Evolutionary conservation across 2,797 vertebrate species (phyloP), one percentile per base, ranked within the genome.

Genomic region (Arrhamphus sclerolepis): DNA sequence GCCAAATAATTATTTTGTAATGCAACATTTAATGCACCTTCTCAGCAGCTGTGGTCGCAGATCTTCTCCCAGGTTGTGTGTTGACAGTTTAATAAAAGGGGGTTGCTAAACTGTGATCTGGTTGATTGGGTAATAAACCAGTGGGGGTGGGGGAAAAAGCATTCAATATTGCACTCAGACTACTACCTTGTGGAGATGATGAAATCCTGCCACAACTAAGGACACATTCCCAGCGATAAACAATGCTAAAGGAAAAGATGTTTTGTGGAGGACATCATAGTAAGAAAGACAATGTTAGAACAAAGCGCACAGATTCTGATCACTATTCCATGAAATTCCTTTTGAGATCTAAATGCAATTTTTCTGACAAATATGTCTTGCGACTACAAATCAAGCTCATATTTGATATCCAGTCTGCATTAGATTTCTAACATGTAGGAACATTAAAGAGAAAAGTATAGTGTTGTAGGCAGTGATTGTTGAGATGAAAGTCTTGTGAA

Each of bases 1-100:
- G 71, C 31, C 49, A 76, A 74, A 81, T 80, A 76, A 84, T 77
- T 24, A 84, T 79, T 76, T 61, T 16, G 59, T 76, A 80, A 90
- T 78, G 72, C 77, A 81, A 75, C 50, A 65, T 71, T 84, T 83
- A 77, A 77, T 44, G 46, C 24, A 62, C 34, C 18, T 55, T 59
- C 39, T 65, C 72, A 69, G 72, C 44, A n/a, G 43, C 41, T 70
- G 47, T 21, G 54, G 63, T 66, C 48, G 64, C 50, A 34, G 29
- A 76, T 70, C 56, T 28, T 60, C 65, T 60, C 49, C 38, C 38
- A 49, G 47, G 48, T 56, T 69, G 66, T 77, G 63, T 54, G 66
- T 59, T 66, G 60, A 77, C 57, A 74, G 63, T 72, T 80, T 63
- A 86, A 83, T 82, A 72, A 7, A 56, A 60, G 9, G 16, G 7